phyloP scores from a whole-genome alignment of 2,113 vertebrate species.

The Myotis brandtii region DNA sequence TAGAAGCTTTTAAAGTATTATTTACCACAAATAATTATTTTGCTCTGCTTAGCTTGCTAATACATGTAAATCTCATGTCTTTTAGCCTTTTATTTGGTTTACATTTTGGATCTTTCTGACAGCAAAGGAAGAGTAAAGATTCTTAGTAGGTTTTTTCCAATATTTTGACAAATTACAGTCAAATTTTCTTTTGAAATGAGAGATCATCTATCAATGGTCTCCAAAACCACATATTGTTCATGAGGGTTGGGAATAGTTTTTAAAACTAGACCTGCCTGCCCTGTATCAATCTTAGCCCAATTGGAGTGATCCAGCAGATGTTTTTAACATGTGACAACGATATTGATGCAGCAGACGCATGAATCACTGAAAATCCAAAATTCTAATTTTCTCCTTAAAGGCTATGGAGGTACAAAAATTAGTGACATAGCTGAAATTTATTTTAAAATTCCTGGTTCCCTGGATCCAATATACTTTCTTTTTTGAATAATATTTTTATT shows the following conservation, averaged over 20 bases:
- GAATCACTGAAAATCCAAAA: neutral
- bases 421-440: conserved; percentile 42
- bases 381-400: conserved; percentile 19
- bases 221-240: conserved; percentile 11
- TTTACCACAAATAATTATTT: conserved; percentile 47
- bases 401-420: neutral
- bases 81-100: conserved; percentile 40
- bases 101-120: conserved; percentile 15
- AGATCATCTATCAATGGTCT: neutral
- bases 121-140: conserved; percentile 32
- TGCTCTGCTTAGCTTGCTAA: conserved; percentile 24
- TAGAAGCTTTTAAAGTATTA: conserved; percentile 46
- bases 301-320: neutral
- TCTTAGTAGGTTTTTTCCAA: conserved; percentile 44
- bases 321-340: neutral
- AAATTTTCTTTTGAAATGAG: conserved; percentile 47
- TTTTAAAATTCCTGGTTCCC: neutral
- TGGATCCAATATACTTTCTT: conserved; percentile 20
- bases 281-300: neutral
- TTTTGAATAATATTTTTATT: conserved; percentile 50
- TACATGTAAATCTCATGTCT: conserved; percentile 17
- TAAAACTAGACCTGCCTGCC: neutral
- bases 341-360: neutral
- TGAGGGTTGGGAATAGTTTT: neutral
- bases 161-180: conserved; percentile 14